Percentiles rank a stretch among this genome's conserved stretches.
phyloP scores from a whole-genome alignment of 2,113 vertebrate genomes.

The Propithecus coquereli region DNA sequence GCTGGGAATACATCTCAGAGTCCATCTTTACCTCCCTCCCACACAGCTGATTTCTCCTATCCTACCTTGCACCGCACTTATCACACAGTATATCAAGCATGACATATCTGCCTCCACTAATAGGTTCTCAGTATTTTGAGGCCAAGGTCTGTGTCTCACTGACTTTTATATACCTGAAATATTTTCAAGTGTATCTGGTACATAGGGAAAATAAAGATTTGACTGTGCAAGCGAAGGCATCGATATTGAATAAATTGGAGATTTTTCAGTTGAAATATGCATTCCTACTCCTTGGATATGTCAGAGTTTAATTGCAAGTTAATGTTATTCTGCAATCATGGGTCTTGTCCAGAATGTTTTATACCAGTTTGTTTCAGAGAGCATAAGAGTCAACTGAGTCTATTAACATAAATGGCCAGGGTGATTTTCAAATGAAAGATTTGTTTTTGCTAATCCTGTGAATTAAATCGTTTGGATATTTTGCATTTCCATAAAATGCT shows the following conservation, averaged over 20 bases:
- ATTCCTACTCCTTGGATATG: conserved; percentile 21
- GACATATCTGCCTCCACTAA: neutral
- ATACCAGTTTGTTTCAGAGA: conserved; percentile 36
- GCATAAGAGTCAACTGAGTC: neutral
- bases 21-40: neutral
- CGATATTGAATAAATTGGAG: neutral
- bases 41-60: neutral
- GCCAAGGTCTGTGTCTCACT: neutral
- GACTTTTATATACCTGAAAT: neutral
- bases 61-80: neutral
- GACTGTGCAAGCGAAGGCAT: neutral
- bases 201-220: conserved; percentile 5
- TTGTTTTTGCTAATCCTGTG: conserved; percentile 51
- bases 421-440: conserved; percentile 63
- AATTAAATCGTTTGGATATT: conserved; percentile 60
- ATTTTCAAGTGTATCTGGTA: neutral
- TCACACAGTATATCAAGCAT: neutral
- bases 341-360: conserved; percentile 48
- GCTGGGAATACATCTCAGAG: neutral
- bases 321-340: neutral
- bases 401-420: conserved; percentile 55
- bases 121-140: neutral
- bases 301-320: conserved; percentile 48
- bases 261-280: neutral
- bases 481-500: conserved; percentile 68